Base-by-base conservation (phyloP, 2,113 vertebrate species). In the Myotis lucifugus region DNA sequence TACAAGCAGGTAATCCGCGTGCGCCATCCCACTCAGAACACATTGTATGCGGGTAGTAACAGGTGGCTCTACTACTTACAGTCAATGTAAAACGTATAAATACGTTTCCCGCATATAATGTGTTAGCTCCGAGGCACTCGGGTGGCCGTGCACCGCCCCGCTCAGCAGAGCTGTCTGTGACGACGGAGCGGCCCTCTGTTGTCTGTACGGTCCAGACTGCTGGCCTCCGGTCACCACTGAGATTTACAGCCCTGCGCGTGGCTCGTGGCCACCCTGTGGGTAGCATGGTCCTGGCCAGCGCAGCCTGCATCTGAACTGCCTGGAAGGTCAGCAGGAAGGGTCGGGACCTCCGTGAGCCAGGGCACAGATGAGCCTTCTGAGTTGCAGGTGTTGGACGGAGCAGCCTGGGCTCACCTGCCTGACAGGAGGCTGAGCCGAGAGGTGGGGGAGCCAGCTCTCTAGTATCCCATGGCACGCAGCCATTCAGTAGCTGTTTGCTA, bases 1-100 rank as follows among this genome's bases (percentile, higher is more conserved):
- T 23, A n/a, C 34, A 76, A 9, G n/a, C 6, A 66, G 19, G 15
- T 27, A 3, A 32, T 29, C 42, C 37, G 3, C 0, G 0, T 2
- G 46, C 2, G 2, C 14, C 54, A 40, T 10, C 14, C n/a, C 1
- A 1, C 73, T 32, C 17, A 32, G 73, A 32, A n/a, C n/a, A n/a
- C n/a, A n/a, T n/a, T n/a, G n/a, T n/a, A n/a, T n/a, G n/a, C n/a
- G n/a, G n/a, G n/a, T n/a, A n/a, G n/a, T n/a, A n/a, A n/a, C n/a
- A n/a, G n/a, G n/a, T n/a, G n/a, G n/a, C n/a, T n/a, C n/a, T n/a
- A n/a, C n/a, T n/a, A n/a, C n/a, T n/a, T n/a, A n/a, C n/a, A n/a
- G n/a, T n/a, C n/a, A n/a, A n/a, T n/a, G n/a, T n/a, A n/a, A n/a
- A n/a, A n/a, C n/a, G n/a, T n/a, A n/a, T n/a, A n/a, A n/a, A n/a